Conservation (phyloP, 2,113 vertebrate genomes). For the Cardinalis cardinalis region DNA sequence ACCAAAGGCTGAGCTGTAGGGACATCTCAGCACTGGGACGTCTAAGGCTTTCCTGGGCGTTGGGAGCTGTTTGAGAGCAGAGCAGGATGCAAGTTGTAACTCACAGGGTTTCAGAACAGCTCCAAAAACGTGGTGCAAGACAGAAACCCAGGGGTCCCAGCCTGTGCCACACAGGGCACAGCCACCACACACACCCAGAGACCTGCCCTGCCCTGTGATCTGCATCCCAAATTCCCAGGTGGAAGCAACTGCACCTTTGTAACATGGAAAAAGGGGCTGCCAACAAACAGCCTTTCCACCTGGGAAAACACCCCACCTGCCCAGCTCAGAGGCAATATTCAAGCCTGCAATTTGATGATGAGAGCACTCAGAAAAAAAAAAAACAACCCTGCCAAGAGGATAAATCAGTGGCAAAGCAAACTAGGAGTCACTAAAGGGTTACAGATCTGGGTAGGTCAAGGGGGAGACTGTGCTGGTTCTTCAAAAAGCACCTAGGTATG, state of each 20-base stretch:
- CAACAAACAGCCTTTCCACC: not conserved
- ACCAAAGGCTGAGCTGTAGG: not conserved
- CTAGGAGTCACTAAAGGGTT: not conserved
- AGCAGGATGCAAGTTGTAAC: not conserved
- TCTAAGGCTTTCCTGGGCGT: not conserved
- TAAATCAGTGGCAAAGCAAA: not conserved
- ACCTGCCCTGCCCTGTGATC: accelerated
- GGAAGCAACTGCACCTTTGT: not conserved
- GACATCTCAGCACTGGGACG: not conserved
- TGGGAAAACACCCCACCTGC: not conserved
- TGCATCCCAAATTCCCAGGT: not conserved
- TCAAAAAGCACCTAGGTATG: not conserved
- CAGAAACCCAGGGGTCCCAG: not conserved
- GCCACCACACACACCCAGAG: not conserved
- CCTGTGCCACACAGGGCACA: accelerated
- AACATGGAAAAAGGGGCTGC: not conserved
- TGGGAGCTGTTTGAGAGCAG: not conserved
- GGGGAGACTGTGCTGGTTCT: not conserved
- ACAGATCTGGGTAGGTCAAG: not conserved
- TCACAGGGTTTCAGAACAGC: not conserved
- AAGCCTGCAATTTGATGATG: not conserved
- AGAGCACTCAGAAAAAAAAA: not conserved
- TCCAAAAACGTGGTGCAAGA: not conserved
- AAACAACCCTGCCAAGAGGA: not conserved
- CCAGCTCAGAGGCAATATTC: not conserved